Conservation (phyloP, 2,888 invertebrate genomes). For the Thelaira solivaga region DNA sequence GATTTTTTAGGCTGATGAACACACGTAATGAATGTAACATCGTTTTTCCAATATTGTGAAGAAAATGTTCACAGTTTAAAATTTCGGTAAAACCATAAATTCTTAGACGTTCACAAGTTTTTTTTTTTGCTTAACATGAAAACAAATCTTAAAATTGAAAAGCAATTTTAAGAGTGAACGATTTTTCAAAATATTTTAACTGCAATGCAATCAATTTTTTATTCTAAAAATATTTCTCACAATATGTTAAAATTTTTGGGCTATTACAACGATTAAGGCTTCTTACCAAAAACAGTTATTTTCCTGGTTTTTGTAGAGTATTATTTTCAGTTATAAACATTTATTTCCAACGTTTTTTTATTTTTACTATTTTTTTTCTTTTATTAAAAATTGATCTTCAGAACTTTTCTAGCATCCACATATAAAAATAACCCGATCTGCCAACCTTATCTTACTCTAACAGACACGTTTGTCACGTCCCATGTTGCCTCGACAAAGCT, state of each 20-base stretch:
- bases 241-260: slow-evolving; percentile 37
- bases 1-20: slow-evolving; percentile 50
- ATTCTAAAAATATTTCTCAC: slow-evolving; percentile 41
- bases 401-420: slow-evolving; percentile 61
- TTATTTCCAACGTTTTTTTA: slow-evolving; percentile 50
- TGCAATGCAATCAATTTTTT: background rate
- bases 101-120: slow-evolving; percentile 10
- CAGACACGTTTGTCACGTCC: slow-evolving; percentile 48
- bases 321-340: slow-evolving; percentile 53
- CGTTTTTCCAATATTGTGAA: slow-evolving; percentile 9
- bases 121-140: slow-evolving; percentile 15
- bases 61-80: slow-evolving; percentile 19
- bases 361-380: slow-evolving; percentile 55
- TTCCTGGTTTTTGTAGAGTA: slow-evolving; percentile 27
- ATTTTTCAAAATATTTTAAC: slow-evolving; percentile 38
- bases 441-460: slow-evolving; percentile 55
- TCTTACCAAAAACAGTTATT: slow-evolving; percentile 10
- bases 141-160: slow-evolving; percentile 15
- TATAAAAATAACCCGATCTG: slow-evolving; percentile 57
- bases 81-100: slow-evolving; percentile 27
- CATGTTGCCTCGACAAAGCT: slow-evolving; percentile 46
- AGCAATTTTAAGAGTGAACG: slow-evolving; percentile 17
- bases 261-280: slow-evolving; percentile 24
- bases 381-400: slow-evolving; percentile 57
- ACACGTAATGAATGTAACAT: slow-evolving; percentile 14